A percentile compares a stretch with the other conserved stretches of the same genome.
These are phyloP conservation scores for Lota lota DNA, from an alignment of 2,113 vertebrate genomes.

Conservation along the genomic window DNA sequence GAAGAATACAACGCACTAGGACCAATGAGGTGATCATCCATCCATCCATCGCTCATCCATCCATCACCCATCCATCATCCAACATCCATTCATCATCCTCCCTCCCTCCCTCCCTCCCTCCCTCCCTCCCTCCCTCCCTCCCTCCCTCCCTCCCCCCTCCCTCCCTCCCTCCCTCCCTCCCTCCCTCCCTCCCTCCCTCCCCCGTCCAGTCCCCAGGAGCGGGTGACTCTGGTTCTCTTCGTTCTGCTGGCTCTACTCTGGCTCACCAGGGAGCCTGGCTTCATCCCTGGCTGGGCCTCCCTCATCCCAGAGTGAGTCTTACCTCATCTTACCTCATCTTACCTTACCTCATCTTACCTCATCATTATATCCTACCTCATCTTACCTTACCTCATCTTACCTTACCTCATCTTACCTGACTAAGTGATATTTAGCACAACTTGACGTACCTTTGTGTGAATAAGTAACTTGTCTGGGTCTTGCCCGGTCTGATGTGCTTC, in stretches of 20 bases:
- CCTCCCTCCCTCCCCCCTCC: too few relatives aligned
- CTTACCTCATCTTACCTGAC: too few relatives aligned
- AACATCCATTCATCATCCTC: too few relatives aligned
- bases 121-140: neutral
- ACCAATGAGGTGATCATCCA: conserved; percentile 70
- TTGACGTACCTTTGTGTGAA: too few relatives aligned
- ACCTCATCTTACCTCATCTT: too few relatives aligned
- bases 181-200: neutral
- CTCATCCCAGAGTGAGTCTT: conserved; percentile 83
- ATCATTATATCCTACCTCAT: too few relatives aligned
- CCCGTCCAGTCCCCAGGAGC: conserved; percentile 80
- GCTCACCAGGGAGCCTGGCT: conserved; percentile 87
- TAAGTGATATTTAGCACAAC: too few relatives aligned
- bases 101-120: too few relatives aligned
- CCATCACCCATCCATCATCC: neutral
- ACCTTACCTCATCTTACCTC: too few relatives aligned
- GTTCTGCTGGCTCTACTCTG: conserved; percentile 83
- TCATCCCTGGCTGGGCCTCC: conserved; percentile 84
- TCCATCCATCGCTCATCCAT: too few relatives aligned
- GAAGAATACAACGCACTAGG: conserved; percentile 82
- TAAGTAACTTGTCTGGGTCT: too few relatives aligned
- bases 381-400: too few relatives aligned
- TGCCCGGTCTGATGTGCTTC: neutral
- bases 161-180: neutral
- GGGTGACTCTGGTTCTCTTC: conserved; percentile 81